Evolutionary conservation across 2,888 invertebrate species (phyloP), one percentile per base, ranked within the genome.

Genomic region (Drosophila barbarae): DNA sequence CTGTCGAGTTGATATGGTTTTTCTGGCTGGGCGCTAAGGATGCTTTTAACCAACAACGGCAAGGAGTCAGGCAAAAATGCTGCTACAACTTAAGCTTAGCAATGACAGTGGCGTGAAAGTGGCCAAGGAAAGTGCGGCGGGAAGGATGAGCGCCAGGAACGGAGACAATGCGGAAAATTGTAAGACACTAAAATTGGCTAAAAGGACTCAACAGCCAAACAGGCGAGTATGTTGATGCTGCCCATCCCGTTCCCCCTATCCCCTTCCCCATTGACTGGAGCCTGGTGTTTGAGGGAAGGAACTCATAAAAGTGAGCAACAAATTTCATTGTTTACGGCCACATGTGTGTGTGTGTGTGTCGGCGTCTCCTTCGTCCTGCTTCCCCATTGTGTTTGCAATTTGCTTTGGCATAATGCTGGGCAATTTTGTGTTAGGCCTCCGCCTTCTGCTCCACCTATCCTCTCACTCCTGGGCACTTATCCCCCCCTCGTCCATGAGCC

Each of bases 221-320:
- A 60, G 57, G 58, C 61, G 44, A 64, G 69, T 60, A 56, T 73
- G 73, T 74, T 73, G 72, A 72, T 70, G 76, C 60, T 41, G 44
- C 10, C 15, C 34, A 13, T 18, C 26, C 1, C 9, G 10, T 3
- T 3, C 26, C 15, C 15, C 15, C 10, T 18, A 9, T 18, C 26
- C 28, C 15, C 10, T 18, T 12, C 23, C 26, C 28, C 3, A 1
- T 30, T 28, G 12, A 1, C 18, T 41, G 39, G 61, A 26, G 34
- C 39, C 35, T 36, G 38, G 41, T 52, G 59, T 67, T 73, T 69
- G 72, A 64, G 67, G 68, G 70, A 71, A 74, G 72, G 71, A 76
- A 77, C 72, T 79, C 82, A 82, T 80, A 82, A 80, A 80, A 80
- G 76, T 76, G 76, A 80, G 80, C 76, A 77, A 80, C 80, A 80